Percentiles rank a stretch among this genome's conserved stretches.
phyloP scores from a whole-genome alignment of 2,797 vertebrate species.

The Austrolebias charrua region DNA sequence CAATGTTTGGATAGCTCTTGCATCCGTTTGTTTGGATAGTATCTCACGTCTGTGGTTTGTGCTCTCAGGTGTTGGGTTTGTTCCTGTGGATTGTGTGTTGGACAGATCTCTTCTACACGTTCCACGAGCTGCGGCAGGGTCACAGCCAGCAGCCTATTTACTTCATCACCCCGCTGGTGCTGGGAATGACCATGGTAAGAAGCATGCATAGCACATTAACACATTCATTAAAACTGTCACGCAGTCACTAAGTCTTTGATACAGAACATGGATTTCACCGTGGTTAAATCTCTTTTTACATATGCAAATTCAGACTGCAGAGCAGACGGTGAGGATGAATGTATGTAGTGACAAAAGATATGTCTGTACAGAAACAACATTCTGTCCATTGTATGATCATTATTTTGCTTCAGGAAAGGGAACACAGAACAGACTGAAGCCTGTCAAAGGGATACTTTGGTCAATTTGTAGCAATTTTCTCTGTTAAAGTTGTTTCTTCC shows the following conservation, averaged over 20 bases:
- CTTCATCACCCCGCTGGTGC: conserved; percentile 89
- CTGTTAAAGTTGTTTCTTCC: too few relatives aligned
- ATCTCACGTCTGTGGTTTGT: neutral
- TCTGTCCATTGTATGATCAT: neutral
- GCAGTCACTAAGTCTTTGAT: too few relatives aligned
- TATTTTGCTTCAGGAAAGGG: neutral
- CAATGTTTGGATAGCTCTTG: neutral
- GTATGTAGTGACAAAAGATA: neutral
- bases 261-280: neutral
- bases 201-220: neutral
- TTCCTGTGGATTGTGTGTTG: conserved; percentile 92
- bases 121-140: conserved; percentile 80
- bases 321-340: neutral
- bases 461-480: neutral
- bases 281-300: conserved; percentile 12
- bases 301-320: conserved; percentile 22
- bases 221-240: neutral
- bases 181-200: conserved; percentile 94
- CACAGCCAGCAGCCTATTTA: conserved; percentile 77
- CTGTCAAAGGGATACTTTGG: neutral
- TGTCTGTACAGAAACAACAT: neutral
- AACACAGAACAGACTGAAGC: neutral
- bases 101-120: conserved; percentile 92
- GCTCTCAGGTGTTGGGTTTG: conserved; percentile 82
- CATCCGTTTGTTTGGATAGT: neutral